Base-by-base conservation (phyloP, 1,140 invertebrate genomes). In the Drosophila albomicans region DNA sequence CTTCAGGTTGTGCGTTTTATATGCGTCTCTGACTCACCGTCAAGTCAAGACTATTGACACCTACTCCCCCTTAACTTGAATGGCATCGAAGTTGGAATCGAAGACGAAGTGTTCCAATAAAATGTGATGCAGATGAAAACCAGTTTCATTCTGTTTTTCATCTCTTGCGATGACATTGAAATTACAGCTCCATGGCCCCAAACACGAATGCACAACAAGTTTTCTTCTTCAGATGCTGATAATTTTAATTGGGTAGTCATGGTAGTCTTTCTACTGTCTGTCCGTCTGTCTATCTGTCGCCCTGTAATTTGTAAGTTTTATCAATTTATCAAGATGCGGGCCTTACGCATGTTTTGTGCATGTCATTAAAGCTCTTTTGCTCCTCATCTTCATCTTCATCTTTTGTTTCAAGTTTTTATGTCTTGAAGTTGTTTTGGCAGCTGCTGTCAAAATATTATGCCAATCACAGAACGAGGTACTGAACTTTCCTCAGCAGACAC, bases 271-370 rank as follows among this genome's bases (percentile, higher is more conserved):
- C 62, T 54, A 43, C 35, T 38, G 10, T 38, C 35, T 10, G 35
- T 38, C 35, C 3, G 67, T 57, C 13, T 10, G 3, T 35, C 51
- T 45, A 35, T 57, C 67, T 70, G 43, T 46, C 10, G 81, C 66
- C 57, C 81, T 73, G 75, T 75, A 86, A 86, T 86, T 86, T 87
- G 82, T 79, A 82, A 67, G 77, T 61, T 64, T 86, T 86, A 86
- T 86, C 82, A 86, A 86, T 87, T 79, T 79, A 86, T 86, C 82
- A 87, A 81, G 73, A 66, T 63, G 75, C 75, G 79, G 30, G 64
- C 63, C 64, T 58, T 30, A 57, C 46, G 70, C 38, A 76, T 70
- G 58, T 78, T 81, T 80, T 80, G 52, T 76, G 82, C 82, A 86
- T 86, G 70, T 86, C 82, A 86, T 86, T 86, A 82, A 46, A 69